Evolutionary conservation across 2,888 invertebrate genomes (phyloP), one percentile per base, ranked within the genome.

Genomic region (Ellobium chinense): DNA sequence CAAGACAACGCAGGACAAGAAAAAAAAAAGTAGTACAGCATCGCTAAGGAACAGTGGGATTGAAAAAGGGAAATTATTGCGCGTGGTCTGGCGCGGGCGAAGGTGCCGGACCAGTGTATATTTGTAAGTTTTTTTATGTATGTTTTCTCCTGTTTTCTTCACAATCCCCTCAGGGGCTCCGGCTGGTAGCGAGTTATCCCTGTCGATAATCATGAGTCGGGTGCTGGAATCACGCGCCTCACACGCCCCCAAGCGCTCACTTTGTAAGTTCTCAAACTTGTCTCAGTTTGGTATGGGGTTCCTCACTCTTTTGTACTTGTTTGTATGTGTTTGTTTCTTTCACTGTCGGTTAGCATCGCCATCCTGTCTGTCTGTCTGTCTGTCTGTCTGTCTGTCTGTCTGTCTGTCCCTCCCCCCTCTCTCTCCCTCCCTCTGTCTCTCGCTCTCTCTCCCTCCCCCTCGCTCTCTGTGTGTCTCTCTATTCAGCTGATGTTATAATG

Each of bases 121-220:
- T 18, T 46, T 46, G 46, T 46, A 46, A 18, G 46, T 46, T 46
- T 46, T 46, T 46, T 7, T 46, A 12, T 46, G 7, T 46, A 46
- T 46, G 7, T 18, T 46, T 46, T 46, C 46, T 7, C 18, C 46
- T 18, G 46, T 18, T 46, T 46, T 46, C 46, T 7, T 46, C 46
- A 7, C 9, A 46, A 12, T 46, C 46, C 46, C 46, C 46, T 46
- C 9, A 12, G 46, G 46, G 46, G 9, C 18, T 12, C 9, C 9
- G 46, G 66, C 36, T 66, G 68, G 68, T 21, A 68, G 68, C 36
- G 37, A 37, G 68, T 68, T 68, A 68, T 68, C 68, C 24, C 37
- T 39, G 68, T 39, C 68, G 68, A 68, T 68, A 39, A 24, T n/a
- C 68, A 46, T 46, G 46, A 46, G 9, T 46, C 24, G n/a, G 27